These are phyloP conservation scores for Falco berigora DNA, from an alignment of 2,797 vertebrate genomes.

Conservation along the genomic window DNA sequence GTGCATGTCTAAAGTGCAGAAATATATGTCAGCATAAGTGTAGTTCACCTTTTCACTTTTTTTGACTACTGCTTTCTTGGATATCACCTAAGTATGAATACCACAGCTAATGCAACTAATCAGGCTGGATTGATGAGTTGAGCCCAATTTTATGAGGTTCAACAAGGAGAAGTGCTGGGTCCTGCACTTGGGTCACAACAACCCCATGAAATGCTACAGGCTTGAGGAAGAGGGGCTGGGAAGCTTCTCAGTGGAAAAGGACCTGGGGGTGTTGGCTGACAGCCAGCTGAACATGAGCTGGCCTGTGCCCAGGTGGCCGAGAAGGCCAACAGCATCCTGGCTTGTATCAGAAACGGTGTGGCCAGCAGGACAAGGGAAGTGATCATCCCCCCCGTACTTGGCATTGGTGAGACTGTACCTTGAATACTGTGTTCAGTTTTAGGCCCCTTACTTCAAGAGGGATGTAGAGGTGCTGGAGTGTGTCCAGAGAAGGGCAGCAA, in stretches of 20 bases:
- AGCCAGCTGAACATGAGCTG: fast-evolving
- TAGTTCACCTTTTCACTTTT: neutral
- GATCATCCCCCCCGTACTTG: too few relatives aligned
- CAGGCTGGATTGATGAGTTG: neutral
- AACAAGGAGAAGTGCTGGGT: too few relatives aligned
- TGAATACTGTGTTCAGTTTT: too few relatives aligned
- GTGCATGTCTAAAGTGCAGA: neutral
- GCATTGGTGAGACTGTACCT: too few relatives aligned
- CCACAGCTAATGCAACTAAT: neutral
- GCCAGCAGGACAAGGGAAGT: neutral
- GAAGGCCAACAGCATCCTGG: neutral
- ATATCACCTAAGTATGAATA: neutral
- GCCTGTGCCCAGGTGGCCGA: neutral
- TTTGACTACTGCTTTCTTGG: neutral
- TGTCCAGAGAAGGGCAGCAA: neutral
- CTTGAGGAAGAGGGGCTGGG: neutral
- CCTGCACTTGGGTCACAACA: too few relatives aligned
- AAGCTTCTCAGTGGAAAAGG: neutral
- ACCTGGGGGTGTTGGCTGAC: neutral
- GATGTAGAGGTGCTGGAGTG: neutral
- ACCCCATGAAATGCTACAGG: too few relatives aligned
- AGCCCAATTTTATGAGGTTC: neutral
- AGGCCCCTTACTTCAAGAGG: neutral
- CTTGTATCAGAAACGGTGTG: neutral
- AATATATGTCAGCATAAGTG: neutral